Conservation (phyloP, 2,888 invertebrate species). For the Cheiracanthium punctorium region DNA sequence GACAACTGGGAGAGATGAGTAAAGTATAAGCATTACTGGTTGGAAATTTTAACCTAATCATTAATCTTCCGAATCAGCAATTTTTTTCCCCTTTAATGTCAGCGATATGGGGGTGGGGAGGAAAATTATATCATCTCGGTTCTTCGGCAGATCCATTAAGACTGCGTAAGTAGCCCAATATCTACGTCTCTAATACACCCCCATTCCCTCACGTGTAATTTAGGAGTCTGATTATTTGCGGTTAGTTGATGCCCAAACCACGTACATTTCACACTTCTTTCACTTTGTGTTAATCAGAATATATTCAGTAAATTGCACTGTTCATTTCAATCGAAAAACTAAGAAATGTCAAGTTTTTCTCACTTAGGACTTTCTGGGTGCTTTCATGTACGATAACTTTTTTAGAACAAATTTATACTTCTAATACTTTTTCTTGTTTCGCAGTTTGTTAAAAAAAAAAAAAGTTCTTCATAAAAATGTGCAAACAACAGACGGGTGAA, state of each 20-base stretch:
- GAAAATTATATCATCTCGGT: constrained; percentile 52
- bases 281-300: too few species aligned
- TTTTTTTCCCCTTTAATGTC: constrained; percentile 27
- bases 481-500: too few species aligned
- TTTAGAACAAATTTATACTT: too few species aligned
- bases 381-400: too few species aligned
- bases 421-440: too few species aligned
- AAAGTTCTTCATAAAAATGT: too few species aligned
- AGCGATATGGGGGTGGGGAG: constrained; percentile 35
- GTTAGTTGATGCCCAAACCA: constrained; percentile 26
- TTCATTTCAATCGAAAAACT: too few species aligned
- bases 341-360: too few species aligned
- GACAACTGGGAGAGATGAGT: not conserved
- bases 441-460: too few species aligned
- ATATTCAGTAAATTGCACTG: too few species aligned
- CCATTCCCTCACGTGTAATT: constrained; percentile 32
- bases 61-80: constrained; percentile 56
- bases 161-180: constrained; percentile 52
- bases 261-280: too few species aligned
- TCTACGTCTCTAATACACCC: constrained; percentile 29
- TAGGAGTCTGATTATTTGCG: constrained; percentile 40
- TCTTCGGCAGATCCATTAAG: constrained; percentile 60
- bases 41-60: constrained; percentile 38
- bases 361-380: too few species aligned
- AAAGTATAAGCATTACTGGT: constrained; percentile 48